These are phyloP conservation scores for Coremacera marginata DNA, from an alignment of 2,888 invertebrate species.

Conservation along the genomic window DNA sequence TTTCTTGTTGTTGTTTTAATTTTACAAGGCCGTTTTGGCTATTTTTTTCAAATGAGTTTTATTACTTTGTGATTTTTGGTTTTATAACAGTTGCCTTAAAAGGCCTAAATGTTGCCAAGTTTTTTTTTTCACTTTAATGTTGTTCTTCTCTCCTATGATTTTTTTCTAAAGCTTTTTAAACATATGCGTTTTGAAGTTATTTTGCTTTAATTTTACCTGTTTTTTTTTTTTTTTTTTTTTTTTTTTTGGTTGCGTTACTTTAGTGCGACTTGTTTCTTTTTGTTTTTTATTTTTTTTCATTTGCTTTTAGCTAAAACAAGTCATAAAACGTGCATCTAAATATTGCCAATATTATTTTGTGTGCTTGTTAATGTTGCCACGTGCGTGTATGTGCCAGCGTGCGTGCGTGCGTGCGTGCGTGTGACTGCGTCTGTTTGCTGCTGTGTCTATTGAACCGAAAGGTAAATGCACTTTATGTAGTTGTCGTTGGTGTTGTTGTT, in stretches of 20 bases:
- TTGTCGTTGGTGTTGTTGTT: neutral
- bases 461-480: conserved; percentile 60
- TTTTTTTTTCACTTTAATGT: neutral
- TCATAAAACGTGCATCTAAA: conserved; percentile 29
- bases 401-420: neutral
- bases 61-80: neutral
- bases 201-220: neutral
- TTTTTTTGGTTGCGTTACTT: neutral
- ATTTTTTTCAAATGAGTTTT: neutral
- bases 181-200: neutral
- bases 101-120: conserved; percentile 27
- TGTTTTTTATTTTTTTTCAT: neutral
- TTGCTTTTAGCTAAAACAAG: conserved; percentile 29
- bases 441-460: conserved; percentile 52
- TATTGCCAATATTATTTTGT: conserved; percentile 4
- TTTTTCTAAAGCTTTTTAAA: neutral
- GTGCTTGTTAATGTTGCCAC: neutral
- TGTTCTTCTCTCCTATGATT: neutral
- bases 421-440: neutral
- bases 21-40: conserved; percentile 2
- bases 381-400: neutral
- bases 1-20: neutral
- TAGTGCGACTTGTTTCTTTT: neutral
- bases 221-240: neutral
- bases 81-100: conserved; percentile 21